Conservation (phyloP, 2,113 vertebrate species). For the Rhea pennata region DNA sequence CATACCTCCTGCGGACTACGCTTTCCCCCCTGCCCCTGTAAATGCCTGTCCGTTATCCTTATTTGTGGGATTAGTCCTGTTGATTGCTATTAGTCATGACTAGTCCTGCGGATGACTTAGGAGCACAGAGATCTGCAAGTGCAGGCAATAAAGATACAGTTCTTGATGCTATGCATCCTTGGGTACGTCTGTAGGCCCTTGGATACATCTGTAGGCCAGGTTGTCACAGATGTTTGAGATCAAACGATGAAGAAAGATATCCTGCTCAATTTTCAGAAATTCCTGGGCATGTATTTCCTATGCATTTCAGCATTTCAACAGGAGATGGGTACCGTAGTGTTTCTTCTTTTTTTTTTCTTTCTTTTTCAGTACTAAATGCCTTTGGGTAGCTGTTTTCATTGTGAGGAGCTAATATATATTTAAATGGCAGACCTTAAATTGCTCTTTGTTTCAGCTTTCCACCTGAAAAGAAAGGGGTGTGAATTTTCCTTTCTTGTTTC, state of each 20-base stretch:
- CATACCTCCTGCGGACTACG: not conserved
- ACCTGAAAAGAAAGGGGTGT: not conserved
- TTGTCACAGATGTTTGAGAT: conserved; percentile 15
- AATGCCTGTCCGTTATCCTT: not conserved
- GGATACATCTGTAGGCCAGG: not conserved
- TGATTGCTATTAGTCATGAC: not conserved
- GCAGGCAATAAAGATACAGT: conserved; percentile 4
- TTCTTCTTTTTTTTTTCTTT: not conserved
- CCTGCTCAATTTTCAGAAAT: not conserved
- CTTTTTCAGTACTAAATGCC: not conserved
- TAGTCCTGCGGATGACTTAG: not conserved
- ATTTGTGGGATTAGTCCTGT: not conserved
- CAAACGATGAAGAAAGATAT: conserved; percentile 46
- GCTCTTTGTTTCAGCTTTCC: not conserved
- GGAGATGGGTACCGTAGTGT: not conserved
- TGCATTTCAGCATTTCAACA: not conserved
- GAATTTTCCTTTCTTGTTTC: not conserved
- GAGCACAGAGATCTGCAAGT: not conserved
- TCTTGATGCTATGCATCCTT: conserved; percentile 5
- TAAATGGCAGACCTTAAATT: not conserved
- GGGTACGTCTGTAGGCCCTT: not conserved
- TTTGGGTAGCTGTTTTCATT: not conserved
- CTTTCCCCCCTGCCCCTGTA: not conserved
- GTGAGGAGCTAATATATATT: not conserved
- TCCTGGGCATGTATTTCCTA: not conserved